Base-by-base conservation (phyloP, 2,888 invertebrate species). In the Tenodera sinensis region DNA sequence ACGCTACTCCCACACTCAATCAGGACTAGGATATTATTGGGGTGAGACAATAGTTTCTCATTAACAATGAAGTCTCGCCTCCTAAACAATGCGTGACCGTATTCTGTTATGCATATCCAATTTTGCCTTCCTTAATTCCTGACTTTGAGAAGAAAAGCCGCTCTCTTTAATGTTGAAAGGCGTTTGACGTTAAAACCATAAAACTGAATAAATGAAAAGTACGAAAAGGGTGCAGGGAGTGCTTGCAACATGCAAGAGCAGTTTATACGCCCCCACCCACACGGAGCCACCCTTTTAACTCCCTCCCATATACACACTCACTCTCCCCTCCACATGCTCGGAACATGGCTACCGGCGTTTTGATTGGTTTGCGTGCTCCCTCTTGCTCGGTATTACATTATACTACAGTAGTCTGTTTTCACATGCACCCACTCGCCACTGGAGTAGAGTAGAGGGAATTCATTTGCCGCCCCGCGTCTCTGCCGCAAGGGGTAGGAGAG, bases 281-380 rank as follows among this genome's bases (percentile, higher is more conserved):
- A 54, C 15, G 6, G 54, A 15, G 54, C 54, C 54, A 71, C 54
- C 54, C 54, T 71, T 71, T 71, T 71, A 71, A 85, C 54, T 71
- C 54, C 54, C 85, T 30, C n/a, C 28, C 30, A 34, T 34, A 34
- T 34, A 34, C 25, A 27, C 27, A 85, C 30, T 34, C 85, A 85
- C 34, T 27, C 85, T 85, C 85, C 28, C 85, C 47, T 85, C 85
- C 34, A 27, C 85, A 25, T 71, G 54, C 54, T 71, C 25, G 54
- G 54, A 71, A 71, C 54, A 71, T 71, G 54, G 54, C 54, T 71
- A 28, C 71, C 30, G 81, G 81, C 28, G 81, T 86, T 86, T 86
- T 86, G 86, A 86, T 86, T 86, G 86, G 86, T 81, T 86, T 86
- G 30, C 71, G 54, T 71, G 54, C 54, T 25, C 54, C 54, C 54